A percentile compares a stretch with the other conserved stretches of the same genome.
phyloP scores from a whole-genome alignment of 2,797 vertebrate genomes.

The Sebastes iracundus region DNA sequence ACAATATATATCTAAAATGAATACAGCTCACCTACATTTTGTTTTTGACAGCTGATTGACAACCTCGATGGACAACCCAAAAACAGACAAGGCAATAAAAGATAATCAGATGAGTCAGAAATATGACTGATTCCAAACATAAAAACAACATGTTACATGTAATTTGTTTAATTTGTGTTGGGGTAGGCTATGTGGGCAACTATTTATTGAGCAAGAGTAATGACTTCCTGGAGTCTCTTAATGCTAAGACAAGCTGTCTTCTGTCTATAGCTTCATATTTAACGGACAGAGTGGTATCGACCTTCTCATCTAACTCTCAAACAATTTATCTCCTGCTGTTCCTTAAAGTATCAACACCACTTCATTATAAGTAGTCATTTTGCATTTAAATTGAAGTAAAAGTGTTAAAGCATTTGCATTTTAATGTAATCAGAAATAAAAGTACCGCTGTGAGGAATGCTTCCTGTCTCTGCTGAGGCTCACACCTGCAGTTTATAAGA shows the following conservation, averaged over 20 bases:
- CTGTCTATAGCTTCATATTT: neutral
- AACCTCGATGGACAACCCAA: neutral
- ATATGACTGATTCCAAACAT: neutral
- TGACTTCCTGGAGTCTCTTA: neutral
- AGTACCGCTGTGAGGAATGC: neutral
- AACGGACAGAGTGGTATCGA: neutral
- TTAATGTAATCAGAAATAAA: neutral
- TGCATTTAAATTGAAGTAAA: neutral
- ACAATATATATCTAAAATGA: neutral
- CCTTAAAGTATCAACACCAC: neutral
- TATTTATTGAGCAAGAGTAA: neutral
- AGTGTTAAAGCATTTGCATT: constrained; percentile 4
- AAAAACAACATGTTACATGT: neutral
- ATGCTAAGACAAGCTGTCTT: neutral
- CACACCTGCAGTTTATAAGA: neutral
- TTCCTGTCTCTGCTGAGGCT: neutral
- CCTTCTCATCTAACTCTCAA: neutral
- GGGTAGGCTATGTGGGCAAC: neutral
- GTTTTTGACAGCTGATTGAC: neutral
- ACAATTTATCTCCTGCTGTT: neutral
- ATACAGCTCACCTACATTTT: neutral
- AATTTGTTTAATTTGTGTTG: neutral
- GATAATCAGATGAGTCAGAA: neutral
- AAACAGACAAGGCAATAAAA: neutral
- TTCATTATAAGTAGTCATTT: neutral